Base-by-base conservation (phyloP, 2,113 vertebrate genomes). In the Blennius ocellaris region DNA sequence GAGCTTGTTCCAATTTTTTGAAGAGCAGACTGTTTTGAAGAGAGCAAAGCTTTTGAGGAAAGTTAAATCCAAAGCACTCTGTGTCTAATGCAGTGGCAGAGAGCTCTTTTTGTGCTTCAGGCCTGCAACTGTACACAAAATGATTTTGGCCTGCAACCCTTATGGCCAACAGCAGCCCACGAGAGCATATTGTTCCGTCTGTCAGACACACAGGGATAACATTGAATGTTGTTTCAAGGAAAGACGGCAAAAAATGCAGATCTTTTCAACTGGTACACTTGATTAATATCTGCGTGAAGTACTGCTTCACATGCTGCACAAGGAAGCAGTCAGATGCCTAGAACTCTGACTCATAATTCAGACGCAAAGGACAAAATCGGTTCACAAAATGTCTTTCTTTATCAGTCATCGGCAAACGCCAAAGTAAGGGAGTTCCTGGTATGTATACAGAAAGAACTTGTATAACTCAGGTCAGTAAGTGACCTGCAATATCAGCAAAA, bases 381-480 rank as follows among this genome's bases (percentile, higher is more conserved):
- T 91, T 77, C 87, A 69, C 64, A 61, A 83, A 84, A 81, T 65
- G 62, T 84, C 78, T 80, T 78, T 89, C 94, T 80, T 65, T 53
- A 71, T 90, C 9, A 1, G 41, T 55, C 47, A 56, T 76, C 60
- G 47, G 36, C 21, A 14, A 73, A 60, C 71, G 57, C 57, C 37
- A 58, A 58, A 79, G 39, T 59, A 66, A 77, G 68, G 17, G 16
- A 15, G 15, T 67, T 12, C n/a, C 10, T 60, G 69, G 78, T 81
- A 51, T 81, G 4, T 82, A 52, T 56, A 62, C 55, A 84, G 76
- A 65, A 43, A 38, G 39, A 84, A 65, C 52, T 81, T 60, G n/a
- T 37, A 37, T 73, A 80, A 79, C 50, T 47, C 14, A 52, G 62
- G 73, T 83, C 76, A 81, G 48, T 17, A 40, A 61, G 70, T 82